Evolutionary conservation across 2,888 invertebrate genomes (phyloP).

Genomic region (Perizoma flavofasciatum): DNA sequence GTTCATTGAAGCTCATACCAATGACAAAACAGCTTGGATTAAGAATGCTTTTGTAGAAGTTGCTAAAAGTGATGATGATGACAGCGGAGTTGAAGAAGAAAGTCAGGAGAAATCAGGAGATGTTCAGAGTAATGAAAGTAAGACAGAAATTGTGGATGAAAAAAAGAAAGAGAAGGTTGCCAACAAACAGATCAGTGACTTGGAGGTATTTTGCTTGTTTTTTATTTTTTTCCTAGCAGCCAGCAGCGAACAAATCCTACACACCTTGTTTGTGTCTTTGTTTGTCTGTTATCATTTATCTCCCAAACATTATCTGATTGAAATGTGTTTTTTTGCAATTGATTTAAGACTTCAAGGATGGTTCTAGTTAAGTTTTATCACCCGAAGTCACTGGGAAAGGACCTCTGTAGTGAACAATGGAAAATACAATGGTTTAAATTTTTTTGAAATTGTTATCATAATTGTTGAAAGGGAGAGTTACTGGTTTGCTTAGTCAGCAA

Average conservation of each 20-base stretch:
- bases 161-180: constrained; percentile 85
- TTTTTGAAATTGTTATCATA: too few relatives aligned
- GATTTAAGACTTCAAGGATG: too few relatives aligned
- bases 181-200: constrained; percentile 89
- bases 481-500: too few relatives aligned
- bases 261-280: not conserved
- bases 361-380: too few relatives aligned
- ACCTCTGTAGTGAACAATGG: too few relatives aligned
- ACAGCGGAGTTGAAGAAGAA: constrained; percentile 64
- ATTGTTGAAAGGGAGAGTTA: too few relatives aligned
- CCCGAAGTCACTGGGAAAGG: too few relatives aligned
- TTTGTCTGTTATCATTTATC: not conserved
- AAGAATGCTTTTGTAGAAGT: constrained; percentile 66
- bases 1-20: constrained; percentile 93
- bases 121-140: constrained; percentile 19
- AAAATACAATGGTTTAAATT: too few relatives aligned
- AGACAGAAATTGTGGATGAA: constrained; percentile 40
- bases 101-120: constrained; percentile 31
- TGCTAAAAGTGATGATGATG: constrained; percentile 61
- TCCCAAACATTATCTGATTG: too few relatives aligned
- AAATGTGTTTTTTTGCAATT: too few relatives aligned
- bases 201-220: constrained; percentile 80
- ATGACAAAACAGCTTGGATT: constrained; percentile 71
- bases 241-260: too few relatives aligned
- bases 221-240: not conserved